Percentiles rank a stretch among this genome's conserved stretches.
Conservation (phyloP, 2,888 invertebrate genomes). For the Tetrapedia diversipes region DNA sequence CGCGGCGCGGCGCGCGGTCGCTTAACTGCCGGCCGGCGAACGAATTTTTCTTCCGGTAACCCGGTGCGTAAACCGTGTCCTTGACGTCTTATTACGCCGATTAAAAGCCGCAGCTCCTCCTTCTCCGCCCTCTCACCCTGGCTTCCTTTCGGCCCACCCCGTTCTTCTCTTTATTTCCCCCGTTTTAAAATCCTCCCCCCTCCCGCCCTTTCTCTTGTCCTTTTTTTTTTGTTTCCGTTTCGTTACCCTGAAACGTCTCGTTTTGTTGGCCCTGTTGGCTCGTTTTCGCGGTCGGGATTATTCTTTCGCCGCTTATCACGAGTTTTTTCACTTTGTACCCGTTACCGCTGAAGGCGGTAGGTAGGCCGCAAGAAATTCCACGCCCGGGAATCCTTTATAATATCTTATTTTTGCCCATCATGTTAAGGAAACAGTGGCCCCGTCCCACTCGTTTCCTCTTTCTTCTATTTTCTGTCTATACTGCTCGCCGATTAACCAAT, state of each 20-base stretch:
- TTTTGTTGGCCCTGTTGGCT: not conserved
- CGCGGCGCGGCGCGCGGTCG: conserved; percentile 61
- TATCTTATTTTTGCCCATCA: conserved; percentile 32
- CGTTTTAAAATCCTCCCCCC: not conserved
- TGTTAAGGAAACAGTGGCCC: conserved; percentile 27
- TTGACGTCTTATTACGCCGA: conserved; percentile 67
- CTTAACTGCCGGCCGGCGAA: conserved; percentile 61
- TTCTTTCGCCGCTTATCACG: conserved; percentile 50
- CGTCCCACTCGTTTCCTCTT: not conserved
- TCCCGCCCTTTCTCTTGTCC: not conserved
- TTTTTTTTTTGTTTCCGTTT: not conserved
- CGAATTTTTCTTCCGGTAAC: conserved; percentile 65
- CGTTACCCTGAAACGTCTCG: not conserved
- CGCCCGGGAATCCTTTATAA: conserved; percentile 7
- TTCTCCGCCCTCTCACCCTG: not conserved
- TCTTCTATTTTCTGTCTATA: not conserved
- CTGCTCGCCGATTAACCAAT: conserved; percentile 21
- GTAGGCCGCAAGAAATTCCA: conserved; percentile 29
- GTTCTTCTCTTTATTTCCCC: not conserved
- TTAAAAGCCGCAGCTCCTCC: conserved; percentile 47
- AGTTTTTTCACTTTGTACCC: conserved; percentile 47
- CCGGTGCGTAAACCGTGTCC: conserved; percentile 41
- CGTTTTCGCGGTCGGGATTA: conserved; percentile 19
- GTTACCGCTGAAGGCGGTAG: conserved; percentile 43
- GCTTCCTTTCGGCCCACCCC: not conserved